These are phyloP conservation scores for Todus mexicanus DNA, from an alignment of 2,797 vertebrate genomes.

Conservation along the genomic window DNA sequence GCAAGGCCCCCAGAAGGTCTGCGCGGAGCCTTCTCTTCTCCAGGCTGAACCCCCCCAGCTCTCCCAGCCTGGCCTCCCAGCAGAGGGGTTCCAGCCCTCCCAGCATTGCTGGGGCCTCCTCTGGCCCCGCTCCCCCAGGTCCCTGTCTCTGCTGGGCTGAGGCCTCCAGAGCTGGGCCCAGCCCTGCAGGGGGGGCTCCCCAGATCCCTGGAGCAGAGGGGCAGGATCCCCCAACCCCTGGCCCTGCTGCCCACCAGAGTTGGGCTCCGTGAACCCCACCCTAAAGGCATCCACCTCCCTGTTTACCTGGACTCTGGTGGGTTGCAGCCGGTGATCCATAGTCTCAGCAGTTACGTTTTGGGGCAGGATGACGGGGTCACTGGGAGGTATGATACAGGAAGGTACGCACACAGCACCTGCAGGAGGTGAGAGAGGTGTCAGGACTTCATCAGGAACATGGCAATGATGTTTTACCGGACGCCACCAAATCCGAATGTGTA, in stretches of 20 bases:
- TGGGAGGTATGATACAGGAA: constrained; percentile 83
- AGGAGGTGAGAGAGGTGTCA: background rate
- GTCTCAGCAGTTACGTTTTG: constrained; percentile 81
- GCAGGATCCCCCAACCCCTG: background rate
- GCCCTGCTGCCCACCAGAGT: background rate
- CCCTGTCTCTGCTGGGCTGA: background rate
- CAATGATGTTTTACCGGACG: background rate
- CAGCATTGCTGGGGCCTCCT: background rate
- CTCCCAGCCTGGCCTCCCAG: background rate
- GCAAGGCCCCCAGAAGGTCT: background rate
- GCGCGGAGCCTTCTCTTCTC: background rate
- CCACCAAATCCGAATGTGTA: background rate
- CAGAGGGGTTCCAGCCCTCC: background rate
- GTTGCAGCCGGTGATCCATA: constrained; percentile 88
- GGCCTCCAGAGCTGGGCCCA: background rate
- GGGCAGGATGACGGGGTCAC: constrained; percentile 86
- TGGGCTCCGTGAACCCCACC: background rate
- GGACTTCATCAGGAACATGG: background rate
- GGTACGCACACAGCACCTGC: constrained; percentile 87
- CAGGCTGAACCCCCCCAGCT: background rate
- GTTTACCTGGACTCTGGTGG: constrained; percentile 86
- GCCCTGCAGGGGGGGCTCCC: background rate
- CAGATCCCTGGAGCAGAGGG: background rate
- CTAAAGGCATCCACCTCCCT: background rate
- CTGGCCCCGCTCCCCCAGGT: background rate